Evolutionary conservation across 2,888 invertebrate genomes (phyloP), one percentile per base, ranked within the genome.

Genomic region (Ecdyonurus torrentis): DNA sequence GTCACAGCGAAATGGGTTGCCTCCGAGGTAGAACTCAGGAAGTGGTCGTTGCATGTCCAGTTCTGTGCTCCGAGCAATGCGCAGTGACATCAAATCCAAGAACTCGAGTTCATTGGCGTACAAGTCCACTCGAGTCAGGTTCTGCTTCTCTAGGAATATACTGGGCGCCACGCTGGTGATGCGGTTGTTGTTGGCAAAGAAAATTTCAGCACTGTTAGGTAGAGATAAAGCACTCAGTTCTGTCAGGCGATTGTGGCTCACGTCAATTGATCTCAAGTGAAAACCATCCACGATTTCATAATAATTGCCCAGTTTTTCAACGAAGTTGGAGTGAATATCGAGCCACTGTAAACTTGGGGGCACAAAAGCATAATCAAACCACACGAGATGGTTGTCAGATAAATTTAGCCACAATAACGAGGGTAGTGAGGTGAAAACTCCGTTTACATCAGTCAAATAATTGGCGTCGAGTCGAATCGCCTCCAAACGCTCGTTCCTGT

Each of bases 391-490:
- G 77, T 94, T 94, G 78, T 91, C 91, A 67, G 91, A 91, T 71
- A 94, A 86, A 77, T 94, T 94, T 62, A 94, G 77, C 91, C 91
- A 92, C 71, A 91, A 79, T 68, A 94, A 77, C 69, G 86, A 87
- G 15, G 87, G 85, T 72, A 91, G 85, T 74, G 90, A 86, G 69
- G 84, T 83, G 74, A 94, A 93, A 67, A 93, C 78, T 55, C 88
- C 89, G 72, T 86, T 87, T 67, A 94, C 85, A 74, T 91, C 87
- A 63, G 83, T 84, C 65, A 95, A 77, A 67, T 83, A 81, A 78
- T 95, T 95, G 64, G 88, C 87, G 74, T 94, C 93, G 67, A 95
- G 76, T 67, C 92, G 81, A 66, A 94, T 85, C 3, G 91, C 91
- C 76, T 92, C 90, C 65, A 94, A 80, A 71, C 86, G 87, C 10